Percentiles rank a stretch among this genome's conserved stretches.
Conservation (phyloP, 1,140 invertebrate genomes). For the Bombus ignitus region DNA sequence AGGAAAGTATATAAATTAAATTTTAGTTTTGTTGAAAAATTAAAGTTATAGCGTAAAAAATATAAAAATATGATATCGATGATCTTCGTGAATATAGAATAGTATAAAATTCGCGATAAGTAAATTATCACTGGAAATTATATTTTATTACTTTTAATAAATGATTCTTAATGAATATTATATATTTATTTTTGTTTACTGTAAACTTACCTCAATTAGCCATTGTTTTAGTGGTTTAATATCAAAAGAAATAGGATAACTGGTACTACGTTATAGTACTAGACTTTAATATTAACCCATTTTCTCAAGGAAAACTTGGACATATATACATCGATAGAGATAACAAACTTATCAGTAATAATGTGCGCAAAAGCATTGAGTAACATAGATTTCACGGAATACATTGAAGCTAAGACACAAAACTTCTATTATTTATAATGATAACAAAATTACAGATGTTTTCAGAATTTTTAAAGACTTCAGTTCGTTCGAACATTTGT, state of each 20-base stretch:
- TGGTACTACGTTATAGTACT: too few relatives aligned
- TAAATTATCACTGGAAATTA: not conserved
- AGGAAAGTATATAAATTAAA: not conserved
- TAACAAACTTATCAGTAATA: not conserved
- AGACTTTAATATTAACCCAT: not conserved
- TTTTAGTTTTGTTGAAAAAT: not conserved
- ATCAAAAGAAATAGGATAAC: not conserved
- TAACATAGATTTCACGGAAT: not conserved
- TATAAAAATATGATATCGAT: not conserved
- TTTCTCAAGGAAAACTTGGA: not conserved
- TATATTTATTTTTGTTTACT: not conserved
- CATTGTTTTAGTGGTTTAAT: not conserved
- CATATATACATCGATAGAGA: not conserved
- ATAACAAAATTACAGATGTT: too few relatives aligned
- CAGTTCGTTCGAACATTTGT: too few relatives aligned
- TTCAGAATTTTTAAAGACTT: too few relatives aligned
- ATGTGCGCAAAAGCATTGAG: not conserved
- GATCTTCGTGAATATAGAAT: not conserved
- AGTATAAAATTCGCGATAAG: not conserved
- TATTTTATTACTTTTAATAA: not conserved
- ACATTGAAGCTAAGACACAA: not conserved
- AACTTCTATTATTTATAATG: too few relatives aligned
- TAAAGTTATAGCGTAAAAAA: not conserved
- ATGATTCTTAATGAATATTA: not conserved
- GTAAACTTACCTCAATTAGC: not conserved